Percentiles rank a stretch among this genome's conserved stretches.
Evolutionary conservation across 2,888 invertebrate genomes (phyloP).

Genomic region (Oasisia sp.): DNA sequence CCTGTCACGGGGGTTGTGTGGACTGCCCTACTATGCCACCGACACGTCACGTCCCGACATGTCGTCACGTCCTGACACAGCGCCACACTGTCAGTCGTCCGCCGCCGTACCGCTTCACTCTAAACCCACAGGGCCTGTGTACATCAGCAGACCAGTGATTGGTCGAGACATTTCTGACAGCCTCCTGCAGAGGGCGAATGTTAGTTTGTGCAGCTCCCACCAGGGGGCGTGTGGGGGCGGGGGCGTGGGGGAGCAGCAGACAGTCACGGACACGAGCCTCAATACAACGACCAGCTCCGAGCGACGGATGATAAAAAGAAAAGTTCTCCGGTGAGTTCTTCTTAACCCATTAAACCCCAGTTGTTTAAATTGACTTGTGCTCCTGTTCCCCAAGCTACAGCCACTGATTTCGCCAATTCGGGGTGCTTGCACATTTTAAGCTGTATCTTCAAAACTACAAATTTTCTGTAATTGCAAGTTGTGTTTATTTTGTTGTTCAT

Average conservation of each 20-base stretch:
- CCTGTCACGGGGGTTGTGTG: slow-evolving; percentile 8
- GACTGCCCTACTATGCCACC: neutral
- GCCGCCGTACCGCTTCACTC: neutral
- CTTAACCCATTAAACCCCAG: neutral
- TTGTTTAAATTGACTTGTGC: too few relatives aligned
- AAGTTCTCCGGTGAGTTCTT: slow-evolving; percentile 25
- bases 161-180: neutral
- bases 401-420: too few relatives aligned
- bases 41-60: neutral
- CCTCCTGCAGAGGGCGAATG: neutral
- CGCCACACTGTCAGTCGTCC: slow-evolving; percentile 7
- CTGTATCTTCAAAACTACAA: too few relatives aligned
- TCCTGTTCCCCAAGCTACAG: too few relatives aligned
- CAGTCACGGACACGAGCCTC: slow-evolving; percentile 23
- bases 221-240: neutral
- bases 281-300: slow-evolving; percentile 32
- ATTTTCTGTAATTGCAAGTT: too few relatives aligned
- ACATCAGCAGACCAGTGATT: neutral
- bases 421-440: too few relatives aligned
- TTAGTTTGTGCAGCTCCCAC: neutral
- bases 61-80: neutral
- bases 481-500: too few relatives aligned
- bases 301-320: slow-evolving; percentile 30
- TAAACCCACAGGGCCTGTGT: neutral
- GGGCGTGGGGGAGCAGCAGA: neutral